Evolutionary conservation across 2,888 invertebrate genomes (phyloP), one percentile per base, ranked within the genome.

Genomic region (Tholera decimalis): DNA sequence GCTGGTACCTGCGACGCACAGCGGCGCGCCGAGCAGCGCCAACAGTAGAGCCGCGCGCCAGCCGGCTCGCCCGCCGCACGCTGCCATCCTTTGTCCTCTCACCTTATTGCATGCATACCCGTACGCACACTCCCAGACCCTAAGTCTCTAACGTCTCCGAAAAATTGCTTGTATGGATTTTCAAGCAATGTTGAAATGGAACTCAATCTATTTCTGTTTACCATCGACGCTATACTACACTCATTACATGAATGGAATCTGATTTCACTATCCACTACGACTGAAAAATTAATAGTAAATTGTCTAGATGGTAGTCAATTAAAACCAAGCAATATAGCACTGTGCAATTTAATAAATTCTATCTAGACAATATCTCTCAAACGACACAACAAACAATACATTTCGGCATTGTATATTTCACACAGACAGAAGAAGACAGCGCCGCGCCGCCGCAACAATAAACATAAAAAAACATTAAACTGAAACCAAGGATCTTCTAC

Each of bases 161-260:
- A 13, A 50, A 60, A 28, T 51, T 37, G 28, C 18, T 55, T 13
- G 15, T 44, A 20, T 13, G 15, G 8, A 49, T 56, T 26, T 44
- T 39, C 3, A 5, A 57, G 9, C 18, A 44, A 43, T 24, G 4
- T 51, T 59, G 37, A 51, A 71, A 60, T 68, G 30, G 15, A 61
- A 58, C 58, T 53, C 33, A 33, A 58, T 78, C 78, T 80, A 79
- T 80, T 80, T 77, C 60, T 69, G 73, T 78, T 80, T 71, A 69
- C 30, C 54, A 51, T 49, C 26, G 71, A 79, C 63, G 62, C 63
- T 75, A 15, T 18, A 54, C 7, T 54, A 59, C 39, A 66, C 60
- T 54, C 49, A 41, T 60, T 60, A 51, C 59, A 63, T 57, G 33
- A 65, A 49, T 60, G 46, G 54, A 77, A 65, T 37, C 62, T 50